Base-by-base conservation (phyloP, 2,113 vertebrate genomes). In the Romanogobio albipinnatus region DNA sequence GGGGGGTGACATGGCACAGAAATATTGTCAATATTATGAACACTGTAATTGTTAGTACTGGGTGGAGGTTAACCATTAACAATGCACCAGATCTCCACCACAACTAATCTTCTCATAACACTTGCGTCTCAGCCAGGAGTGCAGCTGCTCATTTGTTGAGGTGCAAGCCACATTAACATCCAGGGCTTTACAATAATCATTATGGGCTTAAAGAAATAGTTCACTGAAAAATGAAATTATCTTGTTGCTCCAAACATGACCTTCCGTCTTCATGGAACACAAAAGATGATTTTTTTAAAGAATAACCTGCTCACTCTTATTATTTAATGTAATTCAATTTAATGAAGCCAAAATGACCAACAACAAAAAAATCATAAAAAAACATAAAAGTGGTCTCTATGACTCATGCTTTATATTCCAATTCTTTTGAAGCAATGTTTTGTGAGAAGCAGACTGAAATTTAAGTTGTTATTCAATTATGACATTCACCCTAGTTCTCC, bases 21-120 rank as follows among this genome's bases (percentile, higher is more conserved):
- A n/a, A n/a, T n/a, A n/a, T n/a, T n/a, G n/a, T n/a, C n/a, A n/a
- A n/a, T n/a, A n/a, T n/a, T n/a, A n/a, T 86, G 88, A 90, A 80
- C 89, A 89, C 73, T 89, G 82, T 89, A 93, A 93, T 93, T 89
- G 90, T 91, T 90, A 84, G 86, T 76, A 77, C 29, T 89, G 87
- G 85, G 86, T 89, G 83, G 19, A 88, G 89, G 89, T 88, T 66
- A 85, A 85, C 86, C 86, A 88, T 85, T 66, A 81, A 88, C 89
- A 80, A 76, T 76, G 70, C 84, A 84, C 87, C 73, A 61, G 85
- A 83, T 81, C 66, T 82, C 47, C 68, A 80, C 36, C 58, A 26
- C 73, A 84, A 89, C 88, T 93, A 93, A 93, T 94, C 92, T 92
- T 17, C 13, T 84, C 81, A 70, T 64, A 86, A 90, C 91, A 92